Base-by-base conservation (phyloP, 1,140 invertebrate genomes). In the Dreissena polymorpha region DNA sequence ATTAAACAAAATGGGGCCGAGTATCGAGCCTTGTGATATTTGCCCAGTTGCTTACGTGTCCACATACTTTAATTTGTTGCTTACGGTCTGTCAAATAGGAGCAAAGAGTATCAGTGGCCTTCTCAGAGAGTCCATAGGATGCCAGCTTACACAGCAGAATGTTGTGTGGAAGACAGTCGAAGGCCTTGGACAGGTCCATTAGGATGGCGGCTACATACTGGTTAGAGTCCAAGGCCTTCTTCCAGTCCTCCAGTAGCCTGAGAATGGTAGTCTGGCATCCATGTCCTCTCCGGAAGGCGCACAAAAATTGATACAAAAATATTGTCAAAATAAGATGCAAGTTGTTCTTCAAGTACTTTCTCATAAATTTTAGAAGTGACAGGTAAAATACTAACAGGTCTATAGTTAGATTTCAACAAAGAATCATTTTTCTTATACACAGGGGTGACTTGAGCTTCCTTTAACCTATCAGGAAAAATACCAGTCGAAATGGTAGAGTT, bases 261-360 rank as follows among this genome's bases (percentile, higher is more conserved):
- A 75, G 16, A n/a, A 75, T 27, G 18, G 73, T 68, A 53, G 63
- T 78, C 25, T 78, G 75, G 23, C 75, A 78, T 50, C 75, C 64
- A 18, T 68, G 53, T 16, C 70, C 70, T 53, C 16, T 39, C 23
- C 63, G 67, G 68, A 78, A 78, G 68, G 75, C 75, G 67, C 14
- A 78, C 53, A 68, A 21, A 39, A 63, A 68, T 51, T 78, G 23
- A 27, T 73, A n/a, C 12, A 55, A 78, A 78, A 21, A 78, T 50
- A 78, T 68, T 10, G 18, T 68, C n/a, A 76, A 76, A 63, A n/a
- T 73, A 57, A 21, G 27, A 55, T 2, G 49, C 14, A 13, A 75
- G 16, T 51, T 78, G 75, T 50, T 67, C 25, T 14, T 21, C 23
- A 53, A 78, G 6, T 18, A 68, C 63, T 25, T 51, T 78, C 68